These are phyloP conservation scores for Mythimna impura DNA, from an alignment of 2,888 invertebrate genomes.

Conservation along the genomic window DNA sequence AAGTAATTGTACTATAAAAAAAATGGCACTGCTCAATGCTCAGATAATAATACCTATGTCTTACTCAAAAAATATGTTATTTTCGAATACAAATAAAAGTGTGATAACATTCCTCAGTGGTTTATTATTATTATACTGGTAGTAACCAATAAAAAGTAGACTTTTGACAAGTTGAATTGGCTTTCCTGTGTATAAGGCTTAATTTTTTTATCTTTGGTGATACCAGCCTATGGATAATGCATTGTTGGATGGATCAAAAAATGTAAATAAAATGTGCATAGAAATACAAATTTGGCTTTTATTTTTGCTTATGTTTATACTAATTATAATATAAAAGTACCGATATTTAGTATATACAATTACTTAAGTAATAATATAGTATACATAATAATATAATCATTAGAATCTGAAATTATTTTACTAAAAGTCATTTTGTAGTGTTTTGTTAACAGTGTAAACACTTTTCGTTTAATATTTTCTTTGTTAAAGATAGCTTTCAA, in stretches of 20 bases:
- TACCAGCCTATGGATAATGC: constrained; percentile 11
- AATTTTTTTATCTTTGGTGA: constrained; percentile 12
- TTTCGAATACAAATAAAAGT: constrained; percentile 20
- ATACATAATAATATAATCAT: constrained; percentile 4
- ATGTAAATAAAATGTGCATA: constrained; percentile 47
- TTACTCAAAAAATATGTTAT: background rate
- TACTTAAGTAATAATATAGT: constrained; percentile 24
- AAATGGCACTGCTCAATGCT: no score
- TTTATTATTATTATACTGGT: background rate
- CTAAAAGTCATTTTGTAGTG: background rate
- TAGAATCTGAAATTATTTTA: background rate
- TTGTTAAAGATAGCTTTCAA: background rate
- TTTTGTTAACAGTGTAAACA: no score
- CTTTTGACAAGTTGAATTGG: background rate
- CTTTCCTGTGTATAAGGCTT: background rate
- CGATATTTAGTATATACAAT: constrained; percentile 61
- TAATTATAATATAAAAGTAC: constrained; percentile 60
- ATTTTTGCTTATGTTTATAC: constrained; percentile 51
- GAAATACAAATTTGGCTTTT: constrained; percentile 63
- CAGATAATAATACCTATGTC: background rate
- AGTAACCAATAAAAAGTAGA: background rate
- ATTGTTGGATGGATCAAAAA: constrained; percentile 1
- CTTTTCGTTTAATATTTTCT: no score
- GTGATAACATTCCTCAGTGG: constrained; percentile 2
- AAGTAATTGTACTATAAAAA: no score